These are phyloP conservation scores for Elmis aenea DNA, from an alignment of 2,888 invertebrate genomes.

Conservation along the genomic window DNA sequence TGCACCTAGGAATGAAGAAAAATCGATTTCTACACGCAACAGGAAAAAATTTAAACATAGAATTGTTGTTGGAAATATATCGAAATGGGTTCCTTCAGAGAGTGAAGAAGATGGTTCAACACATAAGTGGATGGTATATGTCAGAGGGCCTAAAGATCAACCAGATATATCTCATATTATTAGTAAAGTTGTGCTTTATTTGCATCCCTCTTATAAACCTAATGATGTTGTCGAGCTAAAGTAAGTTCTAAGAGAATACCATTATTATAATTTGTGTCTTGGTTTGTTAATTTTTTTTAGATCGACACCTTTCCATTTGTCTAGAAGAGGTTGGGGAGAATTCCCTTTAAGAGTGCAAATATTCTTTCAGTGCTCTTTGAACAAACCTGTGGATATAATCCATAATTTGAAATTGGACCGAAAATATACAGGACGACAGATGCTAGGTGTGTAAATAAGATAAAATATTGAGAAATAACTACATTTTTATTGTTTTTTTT, in stretches of 20 bases:
- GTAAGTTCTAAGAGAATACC: too few species aligned
- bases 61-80: slow-evolving; percentile 67
- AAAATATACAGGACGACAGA: slow-evolving; percentile 78
- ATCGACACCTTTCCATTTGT: slow-evolving; percentile 75
- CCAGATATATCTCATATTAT: slow-evolving; percentile 60
- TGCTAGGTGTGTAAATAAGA: slow-evolving; percentile 62
- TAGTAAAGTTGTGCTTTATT: slow-evolving; percentile 68
- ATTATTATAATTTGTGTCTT: too few species aligned
- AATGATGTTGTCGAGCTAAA: slow-evolving; percentile 76
- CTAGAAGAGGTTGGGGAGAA: slow-evolving; percentile 88
- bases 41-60: slow-evolving; percentile 39
- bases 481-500: too few species aligned
- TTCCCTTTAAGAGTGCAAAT: slow-evolving; percentile 79
- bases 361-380: slow-evolving; percentile 66
- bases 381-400: slow-evolving; percentile 73
- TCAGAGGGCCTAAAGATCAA: slow-evolving; percentile 62
- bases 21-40: slow-evolving; percentile 26
- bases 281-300: too few species aligned
- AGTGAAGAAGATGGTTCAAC: slow-evolving; percentile 65
- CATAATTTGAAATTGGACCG: slow-evolving; percentile 78
- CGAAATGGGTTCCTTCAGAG: slow-evolving; percentile 72
- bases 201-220: slow-evolving; percentile 84
- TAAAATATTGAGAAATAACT: too few species aligned
- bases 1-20: slow-evolving; percentile 1
- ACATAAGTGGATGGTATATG: slow-evolving; percentile 89